Base-by-base conservation (phyloP, 2,113 vertebrate species). In the Nematolebias whitei region DNA sequence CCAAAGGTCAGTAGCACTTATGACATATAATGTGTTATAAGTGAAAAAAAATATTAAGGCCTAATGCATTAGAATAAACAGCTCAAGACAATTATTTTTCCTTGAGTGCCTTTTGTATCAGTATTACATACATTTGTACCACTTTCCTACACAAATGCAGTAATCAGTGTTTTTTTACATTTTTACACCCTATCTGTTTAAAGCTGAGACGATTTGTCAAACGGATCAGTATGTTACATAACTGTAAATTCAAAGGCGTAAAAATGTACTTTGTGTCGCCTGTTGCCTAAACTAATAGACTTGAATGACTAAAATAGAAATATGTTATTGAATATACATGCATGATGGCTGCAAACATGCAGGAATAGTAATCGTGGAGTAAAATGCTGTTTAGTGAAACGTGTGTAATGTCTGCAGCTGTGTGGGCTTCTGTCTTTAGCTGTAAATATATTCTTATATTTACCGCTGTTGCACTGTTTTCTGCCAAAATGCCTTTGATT, bases 121-220 rank as follows among this genome's bases (percentile, higher is more conserved):
- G 79, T 85, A 72, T 84, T 82, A 68, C 58, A 29, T 43, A 35
- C n/a, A 43, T 44, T 4, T 58, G 43, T 41, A 38, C 29, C 35
- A 54, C 24, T 59, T 74, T n/a, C 62, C 0, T 48, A 51, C 43
- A 29, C 14, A 18, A 51, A 45, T 59, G 26, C 48, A 52, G 1
- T 60, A 16, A 61, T 50, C 0, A 2, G 16, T 40, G 18, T 44
- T 45, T 45, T 0, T 32, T 32, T 5, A 24, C 6, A 12, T 14
- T 45, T 19, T 58, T 23, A 23, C 0, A 1, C 18, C 38, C 5
- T n/a, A 35, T 24, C 14, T 55, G 18, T 63, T 24, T 26, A 50
- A 41, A 45, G 26, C 35, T 14, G 10, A 50, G 8, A 5, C 43
- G 43, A 63, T 51, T 19, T 26, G 5, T 58, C 7, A 14, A 40